These are phyloP conservation scores for Falco punctatus DNA, from an alignment of 2,113 vertebrate genomes.

Conservation along the genomic window DNA sequence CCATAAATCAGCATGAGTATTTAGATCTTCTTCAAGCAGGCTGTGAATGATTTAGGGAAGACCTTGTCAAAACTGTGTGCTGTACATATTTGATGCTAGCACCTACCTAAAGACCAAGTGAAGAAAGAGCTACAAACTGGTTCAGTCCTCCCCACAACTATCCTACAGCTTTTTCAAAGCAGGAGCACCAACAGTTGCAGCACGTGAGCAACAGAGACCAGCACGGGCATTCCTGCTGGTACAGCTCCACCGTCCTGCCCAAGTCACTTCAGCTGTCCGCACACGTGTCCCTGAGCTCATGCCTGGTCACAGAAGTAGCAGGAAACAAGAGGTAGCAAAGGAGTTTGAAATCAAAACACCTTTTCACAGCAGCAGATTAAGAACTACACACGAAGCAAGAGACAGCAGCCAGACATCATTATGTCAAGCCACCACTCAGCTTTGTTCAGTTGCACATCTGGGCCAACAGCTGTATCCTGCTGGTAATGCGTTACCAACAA, in stretches of 20 bases:
- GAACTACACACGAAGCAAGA: rapidly evolving
- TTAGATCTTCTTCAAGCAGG: neutral
- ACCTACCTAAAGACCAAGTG: neutral
- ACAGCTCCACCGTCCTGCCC: rapidly evolving
- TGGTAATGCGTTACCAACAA: rapidly evolving
- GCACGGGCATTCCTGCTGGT: rapidly evolving
- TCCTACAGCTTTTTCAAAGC: neutral
- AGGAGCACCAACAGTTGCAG: rapidly evolving
- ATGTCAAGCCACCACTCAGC: rapidly evolving
- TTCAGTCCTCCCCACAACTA: rapidly evolving
- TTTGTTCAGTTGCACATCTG: neutral
- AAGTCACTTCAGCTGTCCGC: rapidly evolving
- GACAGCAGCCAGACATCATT: neutral
- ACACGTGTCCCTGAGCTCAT: rapidly evolving
- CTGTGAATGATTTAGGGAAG: neutral
- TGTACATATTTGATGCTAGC: rapidly evolving
- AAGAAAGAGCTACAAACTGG: neutral
- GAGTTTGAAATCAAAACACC: neutral
- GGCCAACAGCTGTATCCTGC: neutral
- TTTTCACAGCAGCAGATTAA: neutral
- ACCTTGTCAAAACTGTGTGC: rapidly evolving
- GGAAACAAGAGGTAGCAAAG: neutral
- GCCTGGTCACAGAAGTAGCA: rapidly evolving
- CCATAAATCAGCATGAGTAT: rapidly evolving
- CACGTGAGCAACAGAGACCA: neutral